Base-by-base conservation (phyloP, 92 coral and sea anemone genomes). In the Porites evermanni region DNA sequence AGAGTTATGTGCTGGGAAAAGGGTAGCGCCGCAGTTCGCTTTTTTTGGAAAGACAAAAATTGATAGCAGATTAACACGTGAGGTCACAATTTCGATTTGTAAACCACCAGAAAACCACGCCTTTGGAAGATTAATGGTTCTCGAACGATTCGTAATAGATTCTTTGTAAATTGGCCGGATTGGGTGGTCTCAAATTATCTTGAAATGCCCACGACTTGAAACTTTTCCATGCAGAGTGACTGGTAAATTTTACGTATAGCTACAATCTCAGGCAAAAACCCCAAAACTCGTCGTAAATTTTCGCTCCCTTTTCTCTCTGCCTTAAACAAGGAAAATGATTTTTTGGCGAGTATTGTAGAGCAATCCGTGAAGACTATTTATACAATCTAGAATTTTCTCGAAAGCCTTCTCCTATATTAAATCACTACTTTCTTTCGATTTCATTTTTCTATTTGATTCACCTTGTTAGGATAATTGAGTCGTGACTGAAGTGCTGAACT, bases 121-220 rank as follows among this genome's bases (percentile, higher is more conserved):
- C 54, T 56, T 11, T 14, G 5, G 12, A 11, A 56, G 61, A 56
- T 56, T 56, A 73, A 73, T 51, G 77, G 77, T 19, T 73, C 54
- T 47, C n/a, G 60, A 12, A 73, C 52, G 59, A 32, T 20, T 17
- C 77, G 19, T 53, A n/a, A 74, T 2, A 12, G 16, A 51, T 19
- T 54, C 12, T 56, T 8, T n/a, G n/a, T 19, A 52, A 78, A 79
- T 21, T 52, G 61, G 32, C 47, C 58, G 12, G 1, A 52, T 64
- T 79, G 83, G 72, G 83, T 79, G 83, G 83, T 65, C 83, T 21
- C 20, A 17, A 51, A 21, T 63, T 12, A 63, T 32, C 19, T 24
- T 26, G 17, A 4, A 19, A 65, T 78, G 51, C 61, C 73, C 58
- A 72, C 77, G 23, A 53, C 44, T 6, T 9, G 13, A 70, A 38